Evolutionary conservation across 1,140 invertebrate species (phyloP), one percentile per base, ranked within the genome.

Genomic region (Drosophila busckii): DNA sequence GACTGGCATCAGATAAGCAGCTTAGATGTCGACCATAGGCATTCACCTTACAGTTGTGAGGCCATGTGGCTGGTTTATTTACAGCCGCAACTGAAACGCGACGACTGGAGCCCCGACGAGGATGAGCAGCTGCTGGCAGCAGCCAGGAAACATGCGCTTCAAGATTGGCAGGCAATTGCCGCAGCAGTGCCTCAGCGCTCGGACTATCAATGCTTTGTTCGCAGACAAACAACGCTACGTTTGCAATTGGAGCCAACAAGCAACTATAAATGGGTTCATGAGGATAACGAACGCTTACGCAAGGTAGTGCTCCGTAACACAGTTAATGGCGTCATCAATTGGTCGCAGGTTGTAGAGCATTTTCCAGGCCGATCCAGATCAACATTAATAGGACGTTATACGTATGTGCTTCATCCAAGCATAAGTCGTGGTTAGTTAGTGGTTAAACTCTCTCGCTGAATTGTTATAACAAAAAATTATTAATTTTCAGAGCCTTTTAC

Each of bases 61-160:
- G 89, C 89, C 0, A 90, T 93, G 73, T 94, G 93, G 93, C 89
- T 90, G 44, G 87, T 91, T 9, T 93, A 90, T 69, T 67, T 93
- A 40, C 90, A 92, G 70, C 93, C 93, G 0, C 69, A 88, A 4
- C 89, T 93, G 8, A 93, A 91, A 42, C 93, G 92, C 55, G 76
- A 59, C 2, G 84, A 84, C 15, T 94, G 92, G 92, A 88, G 84
- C 1, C 68, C 71, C 12, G 67, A 84, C n/a, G 93, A 94, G 82
- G 90, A 91, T 69, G 64, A 66, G 0, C 54, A 70, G 13, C 62
- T 94, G 25, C 71, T 89, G 37, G 55, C 71, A 38, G 80, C 90
- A 9, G 91, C 87, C 0, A 73, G 80, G 35, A 68, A 84, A 15
- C 62, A 90, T 55, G 87, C 90, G 15, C 35, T 76, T 56, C 89